Evolutionary conservation across 2,888 invertebrate species (phyloP), one percentile per base, ranked within the genome.

Genomic region (Eupithecia insigniata): DNA sequence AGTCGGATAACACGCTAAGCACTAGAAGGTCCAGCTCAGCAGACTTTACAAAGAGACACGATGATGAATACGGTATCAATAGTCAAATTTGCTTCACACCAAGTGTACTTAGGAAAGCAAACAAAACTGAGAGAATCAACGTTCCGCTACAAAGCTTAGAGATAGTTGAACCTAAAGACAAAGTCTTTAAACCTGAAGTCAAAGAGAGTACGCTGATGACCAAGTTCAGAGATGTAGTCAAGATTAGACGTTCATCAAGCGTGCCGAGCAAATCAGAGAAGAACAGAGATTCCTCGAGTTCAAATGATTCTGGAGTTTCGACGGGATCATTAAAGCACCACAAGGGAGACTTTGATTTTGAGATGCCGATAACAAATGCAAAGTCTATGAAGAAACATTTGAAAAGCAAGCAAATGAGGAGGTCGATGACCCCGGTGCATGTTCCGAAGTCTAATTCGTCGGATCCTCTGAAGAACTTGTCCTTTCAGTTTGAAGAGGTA

Each of bases 271-370:
- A 96, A 85, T 95, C 95, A 0, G 96, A 95, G 8, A 96, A 96
- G 77, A 96, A 96, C 75, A 89, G 96, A 72, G 96, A 96, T 79
- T 96, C 96, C 0, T 96, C 96, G 0, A 96, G 96, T 82, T 96
- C 96, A 7, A 96, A 96, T 81, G 96, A 96, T 81, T 96, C 96
- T 0, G 96, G 96, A 0, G 96, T 96, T 0, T 96, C 96, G 0
- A 96, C 96, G 0, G 96, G 96, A 0, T 96, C 96, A 0, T 85
- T 96, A 67, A 96, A 95, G 73, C 96, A 96, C 79, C 93, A 95
- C 79, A 95, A 91, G 12, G 95, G 95, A 0, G 96, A 96, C 79
- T 95, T 96, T 78, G 96, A 96, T 73, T 95, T 96, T 67, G 96
- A 96, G 83, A 89, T 92, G 84, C 94, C 95, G 0, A 81, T 94